Base-by-base conservation (phyloP, 2,797 vertebrate genomes). In the Pangasius djambal region DNA sequence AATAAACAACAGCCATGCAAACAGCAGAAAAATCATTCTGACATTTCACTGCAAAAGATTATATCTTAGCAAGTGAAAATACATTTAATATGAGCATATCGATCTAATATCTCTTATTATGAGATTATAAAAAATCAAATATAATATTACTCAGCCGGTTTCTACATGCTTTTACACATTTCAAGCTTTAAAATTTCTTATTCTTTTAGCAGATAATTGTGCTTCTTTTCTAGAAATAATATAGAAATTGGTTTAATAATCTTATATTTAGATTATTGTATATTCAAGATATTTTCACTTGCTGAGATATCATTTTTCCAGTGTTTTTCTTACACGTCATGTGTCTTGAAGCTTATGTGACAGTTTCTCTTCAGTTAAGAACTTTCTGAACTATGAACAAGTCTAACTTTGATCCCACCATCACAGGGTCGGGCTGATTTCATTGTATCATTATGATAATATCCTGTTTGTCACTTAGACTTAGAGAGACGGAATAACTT, bases 401-500 rank as follows among this genome's bases (percentile, higher is more conserved):
- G 88, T 90, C 89, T 86, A 84, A 63, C 70, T 90, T 88, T 89
- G 88, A 91, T 92, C 90, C 89, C 86, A 78, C 52, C 87, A 88
- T 89, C 90, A 89, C 88, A 86, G 87, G 85, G 86, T 89, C 52
- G 88, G 90, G 81, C 84, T 90, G 86, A 83, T 88, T 91, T 91
- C 82, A 85, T 86, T 92, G 94, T 95, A 94, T 96, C 96, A 96
- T 96, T 95, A 96, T 97, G 95, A 95, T 96, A 96, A 97, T 96
- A 95, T 94, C 94, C 95, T 95, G 95, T 96, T 96, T 96, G 96
- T 97, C 96, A 96, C 97, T 97, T 96, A 95, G 94, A 95, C 95
- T 95, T 94, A 94, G 95, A 93, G 93, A 97, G 97, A 97, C 96
- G 96, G 96, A 93, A 95, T 95, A 94, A 95, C 96, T 97, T 96